Evolutionary conservation across 2,888 invertebrate species (phyloP), one percentile per base, ranked within the genome.

Genomic region (Nemotelus nigrinus): DNA sequence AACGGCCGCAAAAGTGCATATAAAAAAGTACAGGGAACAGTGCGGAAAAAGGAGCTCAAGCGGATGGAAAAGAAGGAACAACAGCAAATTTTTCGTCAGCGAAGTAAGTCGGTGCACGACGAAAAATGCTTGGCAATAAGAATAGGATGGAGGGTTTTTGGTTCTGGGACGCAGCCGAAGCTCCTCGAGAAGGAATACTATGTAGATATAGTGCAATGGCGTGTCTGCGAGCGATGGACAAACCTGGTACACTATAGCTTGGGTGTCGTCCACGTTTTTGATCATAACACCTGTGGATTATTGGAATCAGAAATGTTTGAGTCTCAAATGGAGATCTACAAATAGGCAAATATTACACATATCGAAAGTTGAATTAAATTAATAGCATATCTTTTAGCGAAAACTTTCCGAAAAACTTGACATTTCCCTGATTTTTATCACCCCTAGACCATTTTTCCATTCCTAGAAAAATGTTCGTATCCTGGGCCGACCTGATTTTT

Each of bases 61-160:
- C 72, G 77, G 80, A 78, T 77, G 77, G 78, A 77, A 79, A 77
- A 80, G 78, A 80, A 78, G 72, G 68, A 78, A 77, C 68, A 78
- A 78, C 77, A 78, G 76, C 78, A 77, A 74, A 60, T 74, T 74
- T 74, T 74, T 74, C 74, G 48, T 43, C 45, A 47, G 60, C 10
- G 41, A 72, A 72, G 60, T 4, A 72, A 72, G 72, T 68, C 48
- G 50, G 25, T 58, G 63, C 47, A 58, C 10, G 63, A 47, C 48
- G 44, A 60, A 48, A 43, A 48, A 63, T 63, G 43, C 43, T 63
- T 43, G 63, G 63, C 43, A 63, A 63, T 63, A 43, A 7, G 63
- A 63, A 25, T 25, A 25, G 25, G 25, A 25, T 25, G 25, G 25
- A 25, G 25, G 25, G 25, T 25, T 25, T 25, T 25, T 25, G 25